A percentile compares a stretch with the other conserved stretches of the same genome.
Conservation (phyloP, 2,888 invertebrate species). For the Scaptomyza parva region DNA sequence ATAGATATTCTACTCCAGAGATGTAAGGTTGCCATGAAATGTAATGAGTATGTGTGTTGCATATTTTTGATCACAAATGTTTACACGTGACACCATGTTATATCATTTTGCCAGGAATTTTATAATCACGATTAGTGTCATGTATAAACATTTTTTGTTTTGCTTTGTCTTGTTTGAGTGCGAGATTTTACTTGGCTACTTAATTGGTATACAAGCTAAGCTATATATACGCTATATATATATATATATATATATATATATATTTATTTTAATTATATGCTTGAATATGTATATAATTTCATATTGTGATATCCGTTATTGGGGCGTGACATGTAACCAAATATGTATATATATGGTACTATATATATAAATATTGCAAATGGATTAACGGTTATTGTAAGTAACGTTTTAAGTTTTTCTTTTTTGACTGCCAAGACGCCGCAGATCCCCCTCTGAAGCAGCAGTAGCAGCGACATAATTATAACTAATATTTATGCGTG, state of each 20-base stretch:
- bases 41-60: conserved; percentile 34
- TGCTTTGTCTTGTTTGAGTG: conserved; percentile 14
- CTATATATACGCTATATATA: conserved; percentile 54
- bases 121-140: conserved; percentile 22
- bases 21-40: conserved; percentile 24
- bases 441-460: background rate
- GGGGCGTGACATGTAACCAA: conserved; percentile 50
- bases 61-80: conserved; percentile 3
- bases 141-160: conserved; percentile 29
- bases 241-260: conserved; percentile 45
- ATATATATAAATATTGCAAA: conserved; percentile 68
- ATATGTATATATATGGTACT: conserved; percentile 30
- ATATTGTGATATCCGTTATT: conserved; percentile 60
- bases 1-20: conserved; percentile 2
- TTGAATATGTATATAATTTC: conserved; percentile 37
- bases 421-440: conserved; percentile 5
- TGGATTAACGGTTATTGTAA: conserved; percentile 62
- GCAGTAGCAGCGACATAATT: conserved; percentile 7
- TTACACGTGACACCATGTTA: background rate
- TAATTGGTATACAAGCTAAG: conserved; percentile 68
- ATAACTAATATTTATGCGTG: conserved; percentile 34
- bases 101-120: background rate
- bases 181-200: conserved; percentile 51
- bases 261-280: conserved; percentile 34
- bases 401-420: conserved; percentile 40